phyloP scores from a whole-genome alignment of 2,797 vertebrate species.

The Danio jaintianensis region DNA sequence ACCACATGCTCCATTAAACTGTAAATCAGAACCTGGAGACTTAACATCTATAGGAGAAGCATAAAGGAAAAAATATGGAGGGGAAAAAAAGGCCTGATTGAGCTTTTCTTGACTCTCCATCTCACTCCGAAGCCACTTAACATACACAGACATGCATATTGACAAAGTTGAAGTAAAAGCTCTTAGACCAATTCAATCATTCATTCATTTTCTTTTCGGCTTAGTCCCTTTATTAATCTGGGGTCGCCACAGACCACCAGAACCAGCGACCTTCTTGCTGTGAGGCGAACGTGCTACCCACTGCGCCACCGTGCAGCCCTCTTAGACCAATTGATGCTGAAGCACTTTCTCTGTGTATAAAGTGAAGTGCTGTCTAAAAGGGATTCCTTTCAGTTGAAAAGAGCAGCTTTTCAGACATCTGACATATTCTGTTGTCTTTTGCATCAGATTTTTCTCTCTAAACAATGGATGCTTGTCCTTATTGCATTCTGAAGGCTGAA shows the following conservation, averaged over 20 bases:
- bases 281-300: too few species aligned
- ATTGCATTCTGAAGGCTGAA: constrained; percentile 14
- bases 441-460: not conserved
- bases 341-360: constrained; percentile 23
- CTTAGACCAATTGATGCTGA: too few species aligned
- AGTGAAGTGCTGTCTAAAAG: not conserved
- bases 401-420: constrained; percentile 14
- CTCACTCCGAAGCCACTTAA: not conserved
- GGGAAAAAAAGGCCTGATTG: not conserved
- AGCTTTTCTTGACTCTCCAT: not conserved
- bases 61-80: not conserved
- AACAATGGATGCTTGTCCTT: not conserved
- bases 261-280: too few species aligned
- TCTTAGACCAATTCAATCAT: not conserved
- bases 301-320: too few species aligned
- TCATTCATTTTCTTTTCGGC: too few species aligned
- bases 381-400: constrained; percentile 17
- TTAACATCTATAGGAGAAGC: not conserved
- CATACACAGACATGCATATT: not conserved
- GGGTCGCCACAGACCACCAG: too few species aligned
- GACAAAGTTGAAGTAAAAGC: not conserved
- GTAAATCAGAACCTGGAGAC: not conserved
- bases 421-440: constrained; percentile 2
- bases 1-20: not conserved
- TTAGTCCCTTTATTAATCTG: too few species aligned